These are phyloP conservation scores for Venusia cambrica DNA, from an alignment of 2,888 invertebrate species.

Conservation along the genomic window DNA sequence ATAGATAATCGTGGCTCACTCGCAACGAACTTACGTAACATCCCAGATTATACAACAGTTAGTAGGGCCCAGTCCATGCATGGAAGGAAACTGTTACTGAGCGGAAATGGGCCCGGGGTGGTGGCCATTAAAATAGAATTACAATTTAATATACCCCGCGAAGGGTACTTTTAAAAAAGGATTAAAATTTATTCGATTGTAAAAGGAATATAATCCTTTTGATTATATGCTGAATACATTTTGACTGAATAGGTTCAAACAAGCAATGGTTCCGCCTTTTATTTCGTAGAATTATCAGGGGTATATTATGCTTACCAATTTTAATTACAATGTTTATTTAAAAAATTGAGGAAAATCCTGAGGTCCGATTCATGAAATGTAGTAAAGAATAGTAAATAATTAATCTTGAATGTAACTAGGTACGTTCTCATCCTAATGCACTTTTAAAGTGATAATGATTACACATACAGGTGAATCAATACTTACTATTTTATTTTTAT, in stretches of 20 bases:
- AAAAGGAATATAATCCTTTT: background rate
- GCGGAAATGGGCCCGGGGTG: conserved; percentile 65
- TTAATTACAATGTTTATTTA: too few species aligned
- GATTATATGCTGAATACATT: background rate
- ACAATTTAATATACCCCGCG: conserved; percentile 40
- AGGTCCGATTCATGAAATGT: background rate
- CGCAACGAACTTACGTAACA: conserved; percentile 52
- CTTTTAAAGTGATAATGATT: too few species aligned
- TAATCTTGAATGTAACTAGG: too few species aligned
- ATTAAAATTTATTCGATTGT: conserved; percentile 16
- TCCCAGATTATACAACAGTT: conserved; percentile 10
- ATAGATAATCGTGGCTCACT: conserved; percentile 62
- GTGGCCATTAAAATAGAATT: conserved; percentile 45
- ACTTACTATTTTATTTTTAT: too few species aligned
- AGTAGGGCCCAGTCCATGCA: conserved; percentile 30
- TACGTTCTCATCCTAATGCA: too few species aligned
- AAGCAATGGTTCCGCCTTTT: too few species aligned
- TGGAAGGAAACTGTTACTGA: conserved; percentile 70
- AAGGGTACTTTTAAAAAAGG: conserved; percentile 14
- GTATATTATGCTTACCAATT: too few species aligned
- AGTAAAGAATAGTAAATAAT: too few species aligned
- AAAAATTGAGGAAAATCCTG: conserved; percentile 2
- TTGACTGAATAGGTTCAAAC: too few species aligned
- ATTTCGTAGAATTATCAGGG: too few species aligned
- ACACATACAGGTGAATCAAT: too few species aligned